These are phyloP conservation scores for Tetranychus urticae DNA, from an alignment of 1,140 invertebrate species.

Conservation along the genomic window DNA sequence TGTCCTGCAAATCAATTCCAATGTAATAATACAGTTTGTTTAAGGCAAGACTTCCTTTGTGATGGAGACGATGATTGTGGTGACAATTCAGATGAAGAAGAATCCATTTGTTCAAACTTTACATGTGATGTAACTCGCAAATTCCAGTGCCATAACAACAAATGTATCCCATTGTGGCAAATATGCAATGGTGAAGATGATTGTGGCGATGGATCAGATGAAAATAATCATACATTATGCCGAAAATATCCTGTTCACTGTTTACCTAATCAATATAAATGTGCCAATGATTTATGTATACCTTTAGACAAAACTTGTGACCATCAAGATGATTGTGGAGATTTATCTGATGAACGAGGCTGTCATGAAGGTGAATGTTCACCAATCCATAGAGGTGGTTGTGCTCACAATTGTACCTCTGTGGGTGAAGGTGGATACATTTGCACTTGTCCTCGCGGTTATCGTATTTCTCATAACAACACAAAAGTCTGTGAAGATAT, in stretches of 20 bases:
- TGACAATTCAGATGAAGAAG: slow-evolving; percentile 63
- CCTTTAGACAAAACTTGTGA: slow-evolving; percentile 54
- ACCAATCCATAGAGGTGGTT: slow-evolving; percentile 52
- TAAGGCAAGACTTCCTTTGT: slow-evolving; percentile 54
- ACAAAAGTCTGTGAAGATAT: slow-evolving; percentile 39
- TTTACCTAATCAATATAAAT: slow-evolving; percentile 53
- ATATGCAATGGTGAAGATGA: slow-evolving; percentile 62
- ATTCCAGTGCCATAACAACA: slow-evolving; percentile 71
- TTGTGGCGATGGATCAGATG: slow-evolving; percentile 62
- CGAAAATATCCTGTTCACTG: slow-evolving; percentile 47
- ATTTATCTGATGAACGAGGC: slow-evolving; percentile 65
- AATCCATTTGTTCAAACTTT: slow-evolving; percentile 32
- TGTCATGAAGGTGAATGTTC: slow-evolving; percentile 55
- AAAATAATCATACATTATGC: slow-evolving; percentile 67
- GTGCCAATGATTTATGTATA: slow-evolving; percentile 76
- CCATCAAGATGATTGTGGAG: slow-evolving; percentile 49
- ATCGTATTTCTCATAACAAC: slow-evolving; percentile 37
- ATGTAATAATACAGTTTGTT: slow-evolving; percentile 54
- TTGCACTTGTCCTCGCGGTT: slow-evolving; percentile 63
- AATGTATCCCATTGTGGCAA: slow-evolving; percentile 51
- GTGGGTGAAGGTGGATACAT: slow-evolving; percentile 52
- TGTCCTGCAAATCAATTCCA: slow-evolving; percentile 69
- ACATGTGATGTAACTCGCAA: slow-evolving; percentile 24
- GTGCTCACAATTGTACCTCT: slow-evolving; percentile 58
- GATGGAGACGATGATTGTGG: slow-evolving; percentile 75